These are phyloP conservation scores for Alviniconcha marisindica DNA, from an alignment of 1,140 invertebrate genomes.

Conservation along the genomic window DNA sequence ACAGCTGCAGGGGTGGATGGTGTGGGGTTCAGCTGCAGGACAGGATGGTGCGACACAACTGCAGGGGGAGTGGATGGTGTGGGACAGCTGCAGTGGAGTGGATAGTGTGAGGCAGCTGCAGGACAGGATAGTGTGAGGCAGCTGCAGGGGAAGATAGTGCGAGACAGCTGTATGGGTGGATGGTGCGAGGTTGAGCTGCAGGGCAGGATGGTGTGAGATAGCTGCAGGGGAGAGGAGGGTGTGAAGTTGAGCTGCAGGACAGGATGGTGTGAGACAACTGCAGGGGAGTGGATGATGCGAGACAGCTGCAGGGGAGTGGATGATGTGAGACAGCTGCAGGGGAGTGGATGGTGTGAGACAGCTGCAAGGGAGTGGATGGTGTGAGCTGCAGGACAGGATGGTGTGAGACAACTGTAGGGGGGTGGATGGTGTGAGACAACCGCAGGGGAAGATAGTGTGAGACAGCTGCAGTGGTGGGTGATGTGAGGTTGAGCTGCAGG, in stretches of 20 bases:
- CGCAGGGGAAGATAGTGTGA: neutral
- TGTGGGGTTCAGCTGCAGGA: neutral
- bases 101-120: too few relatives aligned
- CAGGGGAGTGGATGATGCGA: too few relatives aligned
- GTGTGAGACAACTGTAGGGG: neutral
- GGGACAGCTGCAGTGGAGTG: neutral
- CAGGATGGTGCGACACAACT: too few relatives aligned
- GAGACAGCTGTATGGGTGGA: neutral
- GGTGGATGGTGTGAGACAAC: neutral
- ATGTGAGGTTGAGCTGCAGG: neutral
- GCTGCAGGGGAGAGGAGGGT: too few relatives aligned
- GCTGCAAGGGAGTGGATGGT: neutral
- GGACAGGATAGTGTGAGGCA: too few relatives aligned
- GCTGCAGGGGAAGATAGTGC: too few relatives aligned
- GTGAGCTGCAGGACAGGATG: neutral
- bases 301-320: too few relatives aligned
- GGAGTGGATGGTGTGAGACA: neutral
- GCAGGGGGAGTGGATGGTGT: neutral
- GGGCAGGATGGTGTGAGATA: too few relatives aligned
- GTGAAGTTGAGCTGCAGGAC: neutral
- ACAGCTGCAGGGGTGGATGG: neutral
- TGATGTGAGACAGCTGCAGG: neutral
- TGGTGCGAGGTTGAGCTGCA: too few relatives aligned
- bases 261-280: too few relatives aligned
- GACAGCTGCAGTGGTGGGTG: neutral